Percentiles rank a stretch among this genome's conserved stretches.
These are phyloP conservation scores for Gambusia yucatana DNA, from an alignment of 2,797 vertebrate species.

Conservation along the genomic window DNA sequence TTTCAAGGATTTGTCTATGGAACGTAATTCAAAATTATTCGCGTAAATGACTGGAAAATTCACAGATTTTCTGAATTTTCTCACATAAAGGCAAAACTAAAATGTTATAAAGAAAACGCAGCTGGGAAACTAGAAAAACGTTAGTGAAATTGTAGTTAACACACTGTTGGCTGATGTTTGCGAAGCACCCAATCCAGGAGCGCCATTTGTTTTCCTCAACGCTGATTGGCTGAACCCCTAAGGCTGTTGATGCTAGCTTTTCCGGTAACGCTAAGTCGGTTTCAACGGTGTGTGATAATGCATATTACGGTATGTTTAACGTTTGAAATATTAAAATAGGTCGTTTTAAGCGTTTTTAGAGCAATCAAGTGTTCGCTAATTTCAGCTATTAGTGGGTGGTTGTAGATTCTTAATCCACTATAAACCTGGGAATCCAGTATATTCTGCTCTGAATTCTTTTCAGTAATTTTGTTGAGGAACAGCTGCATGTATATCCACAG, in stretches of 20 bases:
- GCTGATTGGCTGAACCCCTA: not conserved
- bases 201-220: not conserved
- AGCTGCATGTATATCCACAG: not conserved
- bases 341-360: not conserved
- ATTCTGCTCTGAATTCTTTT: not conserved
- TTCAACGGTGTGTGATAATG: not conserved
- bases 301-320: not conserved
- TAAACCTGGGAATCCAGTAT: not conserved
- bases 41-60: too few species aligned
- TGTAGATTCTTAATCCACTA: not conserved
- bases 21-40: too few species aligned
- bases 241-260: not conserved
- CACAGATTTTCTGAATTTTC: too few species aligned
- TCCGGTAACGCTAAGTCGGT: too few species aligned
- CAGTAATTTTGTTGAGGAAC: not conserved
- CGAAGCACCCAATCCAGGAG: not conserved
- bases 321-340: not conserved
- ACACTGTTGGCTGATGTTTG: not conserved
- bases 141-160: not conserved
- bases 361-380: not conserved
- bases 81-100: not conserved
- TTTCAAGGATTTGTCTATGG: too few species aligned
- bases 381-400: too few species aligned
- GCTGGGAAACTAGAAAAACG: not conserved
- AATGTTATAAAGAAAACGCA: not conserved